Percentiles rank a stretch among this genome's conserved stretches.
Conservation (phyloP, 2,888 invertebrate genomes). For the Trichopria drosophilae region DNA sequence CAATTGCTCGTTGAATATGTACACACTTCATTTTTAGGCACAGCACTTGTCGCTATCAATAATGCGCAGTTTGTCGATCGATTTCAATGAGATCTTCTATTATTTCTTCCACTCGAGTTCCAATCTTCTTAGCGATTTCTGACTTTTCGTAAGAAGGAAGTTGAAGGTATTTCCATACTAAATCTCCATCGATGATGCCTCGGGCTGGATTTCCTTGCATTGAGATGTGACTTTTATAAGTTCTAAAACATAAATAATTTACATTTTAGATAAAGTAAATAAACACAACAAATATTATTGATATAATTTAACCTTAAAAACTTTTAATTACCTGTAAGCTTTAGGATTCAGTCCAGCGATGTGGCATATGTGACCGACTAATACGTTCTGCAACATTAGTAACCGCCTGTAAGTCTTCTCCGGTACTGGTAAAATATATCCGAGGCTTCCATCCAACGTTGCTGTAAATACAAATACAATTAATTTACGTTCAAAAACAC, state of each 20-base stretch:
- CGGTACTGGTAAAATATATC: constrained; percentile 87
- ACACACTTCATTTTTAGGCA: no score
- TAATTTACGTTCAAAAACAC: no score
- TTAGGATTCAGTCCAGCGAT: constrained; percentile 93
- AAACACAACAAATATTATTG: constrained; percentile 9
- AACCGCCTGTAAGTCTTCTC: constrained; percentile 93
- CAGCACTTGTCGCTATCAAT: no score
- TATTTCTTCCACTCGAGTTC: constrained; percentile 90
- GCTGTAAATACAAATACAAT: constrained; percentile 59
- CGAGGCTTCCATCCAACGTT: constrained; percentile 91
- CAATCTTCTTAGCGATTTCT: constrained; percentile 94
- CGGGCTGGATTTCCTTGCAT: constrained; percentile 78
- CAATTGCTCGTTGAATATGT: no score
- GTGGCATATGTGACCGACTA: constrained; percentile 87
- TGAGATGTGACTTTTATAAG: constrained; percentile 71
- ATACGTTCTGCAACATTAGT: constrained; percentile 94
- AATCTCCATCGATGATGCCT: constrained; percentile 92
- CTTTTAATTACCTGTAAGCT: constrained; percentile 70
- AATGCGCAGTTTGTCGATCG: constrained; percentile 85
- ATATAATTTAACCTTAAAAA: no score
- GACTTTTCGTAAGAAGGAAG: constrained; percentile 80
- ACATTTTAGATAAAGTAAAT: constrained; percentile 4
- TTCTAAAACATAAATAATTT: no score
- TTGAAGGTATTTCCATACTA: constrained; percentile 80
- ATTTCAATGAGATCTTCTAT: constrained; percentile 88